Evolutionary conservation across 2,888 invertebrate species (phyloP), one percentile per base, ranked within the genome.

Genomic region (Acanthopleura granulata): DNA sequence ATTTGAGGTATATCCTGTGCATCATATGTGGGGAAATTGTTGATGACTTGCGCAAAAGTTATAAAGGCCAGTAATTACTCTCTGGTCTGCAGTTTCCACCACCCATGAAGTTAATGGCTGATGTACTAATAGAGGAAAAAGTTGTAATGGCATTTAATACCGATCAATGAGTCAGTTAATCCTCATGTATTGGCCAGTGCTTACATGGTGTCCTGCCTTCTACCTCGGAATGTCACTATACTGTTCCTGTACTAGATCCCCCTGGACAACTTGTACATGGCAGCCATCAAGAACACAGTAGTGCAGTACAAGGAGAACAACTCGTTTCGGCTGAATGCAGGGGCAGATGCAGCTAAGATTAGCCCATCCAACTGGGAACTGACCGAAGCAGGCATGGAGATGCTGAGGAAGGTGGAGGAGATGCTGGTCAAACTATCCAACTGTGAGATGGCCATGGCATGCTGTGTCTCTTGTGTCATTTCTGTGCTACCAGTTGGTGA

Each of bases 201-300:
- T 9, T 40, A 40, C 40, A 40, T 40, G 40, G 4, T 40, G 40
- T 40, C 40, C 40, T 40, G 40, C 40, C 3, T 3, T 6, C 40
- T 40, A 40, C 3, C 40, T 6, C 9, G 40, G 40, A 40, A 40
- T 40, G 4, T 40, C 40, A n/a, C n/a, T n/a, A n/a, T 40, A 9
- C 12, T 57, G 57, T 57, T 6, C 12, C 50, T 70, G 49, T 77
- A 61, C 14, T 74, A 86, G 87, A 51, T 86, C 29, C 78, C 82
- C 22, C 70, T 79, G 4, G 86, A 87, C 75, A 83, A 85, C 73
- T 73, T 87, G 0, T 85, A 83, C 74, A 72, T 86, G 74, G 78
- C 82, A 49, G 81, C 86, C 18, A 83, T 85, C 16, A 81, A 85
- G 77, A 87, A 87, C 80, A 86, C 85, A 78, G 82, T 87, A 27